Base-by-base conservation (phyloP, 2,888 invertebrate genomes). In the Nomada ruficornis region DNA sequence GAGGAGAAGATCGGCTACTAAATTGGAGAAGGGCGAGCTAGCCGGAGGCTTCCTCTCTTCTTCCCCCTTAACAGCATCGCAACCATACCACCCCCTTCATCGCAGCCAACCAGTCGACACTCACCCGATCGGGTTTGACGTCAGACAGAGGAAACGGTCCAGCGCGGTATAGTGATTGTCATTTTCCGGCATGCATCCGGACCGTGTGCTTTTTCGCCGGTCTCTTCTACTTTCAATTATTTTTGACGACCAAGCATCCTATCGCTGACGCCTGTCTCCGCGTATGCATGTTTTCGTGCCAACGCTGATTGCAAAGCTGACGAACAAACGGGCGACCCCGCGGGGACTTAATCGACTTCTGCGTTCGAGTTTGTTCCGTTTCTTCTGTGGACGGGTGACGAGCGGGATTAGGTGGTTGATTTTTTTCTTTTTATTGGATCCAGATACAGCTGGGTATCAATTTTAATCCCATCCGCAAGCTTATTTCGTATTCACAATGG, bases 141-240 rank as follows among this genome's bases (percentile, higher is more conserved):
- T 92, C 91, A 92, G 93, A 93, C 92, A 92, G 91, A 91, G 89
- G 87, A 88, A 88, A 90, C 88, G 84, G 85, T 89, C 80, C 84
- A 86, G 86, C 84, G 89, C 82, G 90, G 15, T 71, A 71, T 89
- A 91, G 90, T 93, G 93, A 93, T 93, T 93, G 93, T 93, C 93
- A 93, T 93, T 93, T 93, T 93, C 93, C 93, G 93, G 93, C 91
- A 59, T 78, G 86, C 91, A 90, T 93, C 93, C 93, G 93, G 91
- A 29, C 76, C 84, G 83, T 75, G 85, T 86, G 89, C 90, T 92
- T 91, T 92, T 90, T 90, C 89, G 80, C 82, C 85, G 84, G 50
- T 63, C 82, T 85, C 84, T 78, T 81, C 88, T 85, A 89, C 89
- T 92, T 91, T 92, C 91, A 92, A 93, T 93, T 92, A 93, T 91